Conservation (phyloP, 1,140 invertebrate genomes). For the Bilobella aurantiaca region DNA sequence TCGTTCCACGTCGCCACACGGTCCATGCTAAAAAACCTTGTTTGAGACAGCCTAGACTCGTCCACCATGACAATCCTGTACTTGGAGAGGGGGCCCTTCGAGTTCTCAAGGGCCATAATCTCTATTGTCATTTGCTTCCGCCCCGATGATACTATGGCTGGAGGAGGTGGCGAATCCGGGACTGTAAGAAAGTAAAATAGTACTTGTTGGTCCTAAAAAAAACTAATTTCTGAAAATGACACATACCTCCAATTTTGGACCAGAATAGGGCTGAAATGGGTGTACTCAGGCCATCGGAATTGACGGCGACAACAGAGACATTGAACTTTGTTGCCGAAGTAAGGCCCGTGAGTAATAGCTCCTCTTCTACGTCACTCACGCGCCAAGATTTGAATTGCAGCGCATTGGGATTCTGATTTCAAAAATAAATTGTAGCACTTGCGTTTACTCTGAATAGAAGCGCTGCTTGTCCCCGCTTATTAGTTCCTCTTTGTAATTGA, state of each 20-base stretch:
- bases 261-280: slow-evolving; percentile 46
- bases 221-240: neutral
- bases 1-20: slow-evolving; percentile 49
- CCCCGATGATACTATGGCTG: slow-evolving; percentile 50
- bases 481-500: too few species aligned
- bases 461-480: too few species aligned
- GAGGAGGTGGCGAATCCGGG: slow-evolving; percentile 54
- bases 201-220: neutral
- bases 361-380: slow-evolving; percentile 41
- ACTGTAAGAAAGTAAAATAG: slow-evolving; percentile 36
- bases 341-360: slow-evolving; percentile 47
- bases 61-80: slow-evolving; percentile 63
- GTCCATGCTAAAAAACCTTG: slow-evolving; percentile 47
- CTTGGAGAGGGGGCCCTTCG: slow-evolving; percentile 59
- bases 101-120: slow-evolving; percentile 52
- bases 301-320: slow-evolving; percentile 54
- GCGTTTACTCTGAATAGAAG: too few species aligned
- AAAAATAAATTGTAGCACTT: slow-evolving; percentile 36
- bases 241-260: slow-evolving; percentile 51
- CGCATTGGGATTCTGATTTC: slow-evolving; percentile 18
- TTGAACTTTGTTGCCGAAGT: slow-evolving; percentile 62
- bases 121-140: slow-evolving; percentile 50
- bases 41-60: slow-evolving; percentile 42
- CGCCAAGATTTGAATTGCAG: slow-evolving; percentile 37
- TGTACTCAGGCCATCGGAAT: slow-evolving; percentile 50